These are phyloP conservation scores for Alsophila aescularia DNA, from an alignment of 2,888 invertebrate genomes.

Conservation along the genomic window DNA sequence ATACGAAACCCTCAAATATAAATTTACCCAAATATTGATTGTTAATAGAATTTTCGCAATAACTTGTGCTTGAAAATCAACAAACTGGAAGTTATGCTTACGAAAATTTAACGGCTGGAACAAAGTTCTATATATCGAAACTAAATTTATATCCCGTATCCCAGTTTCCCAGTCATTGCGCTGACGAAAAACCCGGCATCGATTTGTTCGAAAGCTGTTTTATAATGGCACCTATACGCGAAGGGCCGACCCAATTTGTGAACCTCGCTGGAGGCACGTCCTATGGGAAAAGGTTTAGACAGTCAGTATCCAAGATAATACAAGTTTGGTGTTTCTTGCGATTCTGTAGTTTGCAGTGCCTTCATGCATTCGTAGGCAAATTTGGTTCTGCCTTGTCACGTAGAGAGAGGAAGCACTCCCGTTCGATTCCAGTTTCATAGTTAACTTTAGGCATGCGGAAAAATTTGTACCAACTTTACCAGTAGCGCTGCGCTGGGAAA, in stretches of 20 bases:
- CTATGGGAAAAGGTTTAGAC: conserved; percentile 37
- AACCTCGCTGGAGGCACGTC: conserved; percentile 69
- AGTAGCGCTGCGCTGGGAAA: no score
- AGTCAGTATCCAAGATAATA: conserved; percentile 8
- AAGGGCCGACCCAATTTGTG: conserved; percentile 69
- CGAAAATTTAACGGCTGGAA: conserved; percentile 1
- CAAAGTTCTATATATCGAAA: not conserved
- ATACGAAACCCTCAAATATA: no score
- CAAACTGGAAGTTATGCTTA: not conserved
- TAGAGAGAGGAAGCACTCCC: no score
- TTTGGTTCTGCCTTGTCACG: not conserved
- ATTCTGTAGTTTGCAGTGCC: not conserved
- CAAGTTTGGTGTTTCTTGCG: not conserved
- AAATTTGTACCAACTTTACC: no score
- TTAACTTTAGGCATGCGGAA: no score
- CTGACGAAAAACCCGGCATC: conserved; percentile 48
- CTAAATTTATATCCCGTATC: conserved; percentile 3
- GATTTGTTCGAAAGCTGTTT: conserved; percentile 58
- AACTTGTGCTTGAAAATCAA: not conserved
- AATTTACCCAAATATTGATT: no score
- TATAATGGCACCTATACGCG: conserved; percentile 53
- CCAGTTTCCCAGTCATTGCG: conserved; percentile 20
- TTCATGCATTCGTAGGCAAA: no score
- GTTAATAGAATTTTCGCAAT: not conserved
- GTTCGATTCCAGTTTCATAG: no score